phyloP scores from a whole-genome alignment of 1,140 invertebrate genomes.

The Aethina tumida region DNA sequence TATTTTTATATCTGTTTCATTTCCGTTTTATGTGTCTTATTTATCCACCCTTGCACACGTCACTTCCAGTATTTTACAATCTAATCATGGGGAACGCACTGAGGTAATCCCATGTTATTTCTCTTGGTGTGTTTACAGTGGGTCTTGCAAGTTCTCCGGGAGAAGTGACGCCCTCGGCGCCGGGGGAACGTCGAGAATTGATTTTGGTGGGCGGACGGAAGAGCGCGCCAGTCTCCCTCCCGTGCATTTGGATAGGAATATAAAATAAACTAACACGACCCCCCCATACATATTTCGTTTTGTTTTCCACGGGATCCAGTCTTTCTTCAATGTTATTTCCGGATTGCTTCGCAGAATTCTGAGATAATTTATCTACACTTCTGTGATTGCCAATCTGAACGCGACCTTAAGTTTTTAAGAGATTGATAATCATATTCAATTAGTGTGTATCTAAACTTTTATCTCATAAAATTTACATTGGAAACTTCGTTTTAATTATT shows the following conservation, averaged over 20 bases:
- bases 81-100: constrained; percentile 40
- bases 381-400: constrained; percentile 1
- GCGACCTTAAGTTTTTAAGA: no score
- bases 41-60: constrained; percentile 37
- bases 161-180: constrained; percentile 8
- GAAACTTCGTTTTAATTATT: no score
- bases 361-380: constrained; percentile 17
- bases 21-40: constrained; percentile 38
- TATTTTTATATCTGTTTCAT: constrained; percentile 39
- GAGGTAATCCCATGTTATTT: constrained; percentile 38
- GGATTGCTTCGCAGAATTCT: constrained; percentile 22
- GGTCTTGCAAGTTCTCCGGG: constrained; percentile 21
- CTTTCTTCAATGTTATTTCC: constrained; percentile 25
- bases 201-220: constrained; percentile 7
- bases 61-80: constrained; percentile 40
- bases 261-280: constrained; percentile 35
- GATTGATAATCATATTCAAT: no score
- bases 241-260: constrained; percentile 35
- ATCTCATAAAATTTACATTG: no score
- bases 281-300: constrained; percentile 29
- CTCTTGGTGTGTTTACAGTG: constrained; percentile 34
- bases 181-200: constrained; percentile 10
- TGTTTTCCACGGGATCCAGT: constrained; percentile 25
- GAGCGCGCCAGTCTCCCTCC: constrained; percentile 24
- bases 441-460: no score